phyloP scores from a whole-genome alignment of 2,113 vertebrate genomes.

The Rhineura floridana region DNA sequence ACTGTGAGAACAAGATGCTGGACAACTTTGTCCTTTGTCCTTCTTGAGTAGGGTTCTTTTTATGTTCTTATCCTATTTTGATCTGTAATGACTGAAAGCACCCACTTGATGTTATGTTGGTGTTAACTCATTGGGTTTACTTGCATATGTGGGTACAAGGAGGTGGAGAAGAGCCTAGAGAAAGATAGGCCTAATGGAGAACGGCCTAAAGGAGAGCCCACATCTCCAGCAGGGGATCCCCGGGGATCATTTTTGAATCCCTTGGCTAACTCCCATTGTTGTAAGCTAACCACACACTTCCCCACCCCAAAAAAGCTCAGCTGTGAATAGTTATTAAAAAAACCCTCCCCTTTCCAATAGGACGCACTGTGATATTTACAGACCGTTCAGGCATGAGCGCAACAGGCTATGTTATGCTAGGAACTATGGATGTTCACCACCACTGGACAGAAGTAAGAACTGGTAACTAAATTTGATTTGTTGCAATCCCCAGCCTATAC shows the following conservation, averaged over 20 bases:
- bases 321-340: conserved; percentile 5
- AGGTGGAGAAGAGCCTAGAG: background rate
- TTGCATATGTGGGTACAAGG: background rate
- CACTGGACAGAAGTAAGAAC: conserved; percentile 91
- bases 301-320: background rate
- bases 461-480: conserved; percentile 21
- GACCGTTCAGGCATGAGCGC: conserved; percentile 94
- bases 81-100: background rate
- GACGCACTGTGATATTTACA: conserved; percentile 86
- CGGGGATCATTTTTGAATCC: background rate
- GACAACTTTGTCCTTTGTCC: too few relatives aligned
- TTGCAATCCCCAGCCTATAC: background rate
- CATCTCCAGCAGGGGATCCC: background rate
- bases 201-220: background rate
- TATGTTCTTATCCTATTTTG: background rate
- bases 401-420: conserved; percentile 90
- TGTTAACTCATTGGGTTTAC: background rate
- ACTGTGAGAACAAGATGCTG: too few relatives aligned
- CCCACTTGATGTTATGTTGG: background rate
- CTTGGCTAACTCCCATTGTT: background rate
- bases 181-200: background rate
- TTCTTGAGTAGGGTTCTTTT: too few relatives aligned
- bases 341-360: conserved; percentile 72
- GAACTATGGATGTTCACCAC: conserved; percentile 95
- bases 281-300: background rate